Conservation (phyloP, 2,888 invertebrate genomes). For the Coremacera marginata region DNA sequence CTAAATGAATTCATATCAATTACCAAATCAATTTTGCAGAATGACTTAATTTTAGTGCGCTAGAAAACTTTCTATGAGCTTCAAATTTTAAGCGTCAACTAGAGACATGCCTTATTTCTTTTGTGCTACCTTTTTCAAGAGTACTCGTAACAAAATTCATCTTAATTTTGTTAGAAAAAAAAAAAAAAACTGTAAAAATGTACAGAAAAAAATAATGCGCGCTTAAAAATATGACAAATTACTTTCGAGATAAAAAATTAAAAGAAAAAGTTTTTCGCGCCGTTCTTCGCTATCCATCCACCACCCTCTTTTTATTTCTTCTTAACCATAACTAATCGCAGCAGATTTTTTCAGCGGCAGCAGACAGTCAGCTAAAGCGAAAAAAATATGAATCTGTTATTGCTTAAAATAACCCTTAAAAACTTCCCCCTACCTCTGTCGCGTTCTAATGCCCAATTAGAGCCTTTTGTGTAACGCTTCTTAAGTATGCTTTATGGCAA, state of each 20-base stretch:
- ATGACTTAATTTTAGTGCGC: background rate
- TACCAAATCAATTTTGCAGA: slow-evolving; percentile 16
- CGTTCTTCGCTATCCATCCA: slow-evolving; percentile 16
- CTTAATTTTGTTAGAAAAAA: slow-evolving; percentile 53
- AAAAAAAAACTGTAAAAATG: slow-evolving; percentile 37
- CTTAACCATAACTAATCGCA: slow-evolving; percentile 63
- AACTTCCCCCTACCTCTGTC: background rate
- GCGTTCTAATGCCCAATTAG: slow-evolving; percentile 52
- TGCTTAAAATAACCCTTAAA: background rate
- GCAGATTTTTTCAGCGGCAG: slow-evolving; percentile 56
- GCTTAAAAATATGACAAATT: slow-evolving; percentile 65
- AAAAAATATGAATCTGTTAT: background rate
- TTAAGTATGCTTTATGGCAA: slow-evolving; percentile 6
- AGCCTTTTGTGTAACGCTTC: slow-evolving; percentile 57
- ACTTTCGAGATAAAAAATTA: slow-evolving; percentile 60
- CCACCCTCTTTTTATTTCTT: slow-evolving; percentile 38
- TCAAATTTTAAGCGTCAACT: too few species aligned
- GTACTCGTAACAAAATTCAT: slow-evolving; percentile 51
- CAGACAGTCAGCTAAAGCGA: background rate
- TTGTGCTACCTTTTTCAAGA: background rate
- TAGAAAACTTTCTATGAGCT: too few species aligned
- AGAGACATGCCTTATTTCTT: too few species aligned
- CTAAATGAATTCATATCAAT: slow-evolving; percentile 43
- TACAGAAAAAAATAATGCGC: slow-evolving; percentile 42
- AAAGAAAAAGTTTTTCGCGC: slow-evolving; percentile 42